These are phyloP conservation scores for Sebastes nivosus DNA, from an alignment of 2,797 vertebrate species.

Conservation along the genomic window DNA sequence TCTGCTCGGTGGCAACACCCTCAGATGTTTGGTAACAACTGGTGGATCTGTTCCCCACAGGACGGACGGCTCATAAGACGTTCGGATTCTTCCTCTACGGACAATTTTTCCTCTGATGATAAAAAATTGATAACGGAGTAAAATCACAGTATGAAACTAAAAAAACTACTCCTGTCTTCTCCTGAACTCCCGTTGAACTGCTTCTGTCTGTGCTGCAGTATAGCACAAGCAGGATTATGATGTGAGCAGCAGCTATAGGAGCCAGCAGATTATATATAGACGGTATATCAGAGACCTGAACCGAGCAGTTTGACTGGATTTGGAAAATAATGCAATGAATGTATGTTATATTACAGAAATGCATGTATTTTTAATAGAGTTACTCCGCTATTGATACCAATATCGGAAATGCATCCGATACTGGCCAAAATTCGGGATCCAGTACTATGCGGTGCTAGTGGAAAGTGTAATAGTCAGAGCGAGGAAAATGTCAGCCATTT, in stretches of 20 bases:
- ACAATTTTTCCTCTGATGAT: constrained; percentile 10
- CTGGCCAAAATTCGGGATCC: no score
- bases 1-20: constrained; percentile 11
- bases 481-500: no score
- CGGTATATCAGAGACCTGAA: constrained; percentile 9
- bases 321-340: constrained; percentile 14
- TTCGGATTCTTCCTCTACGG: constrained; percentile 1
- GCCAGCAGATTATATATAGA: constrained; percentile 38
- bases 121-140: constrained; percentile 26
- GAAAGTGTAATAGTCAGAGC: no score
- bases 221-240: constrained; percentile 42
- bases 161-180: not conserved
- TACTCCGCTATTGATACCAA: not conserved
- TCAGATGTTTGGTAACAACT: constrained; percentile 42
- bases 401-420: no score
- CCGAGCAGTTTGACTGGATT: constrained; percentile 24
- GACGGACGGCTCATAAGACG: not conserved
- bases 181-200: constrained; percentile 64
- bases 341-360: not conserved
- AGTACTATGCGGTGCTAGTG: no score
- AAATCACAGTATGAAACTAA: constrained; percentile 21
- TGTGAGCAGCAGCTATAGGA: constrained; percentile 35
- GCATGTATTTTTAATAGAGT: not conserved
- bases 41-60: constrained; percentile 20
- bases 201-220: constrained; percentile 38